Evolutionary conservation across 2,113 vertebrate genomes (phyloP), one percentile per base, ranked within the genome.

Genomic region (Gobio gobio): DNA sequence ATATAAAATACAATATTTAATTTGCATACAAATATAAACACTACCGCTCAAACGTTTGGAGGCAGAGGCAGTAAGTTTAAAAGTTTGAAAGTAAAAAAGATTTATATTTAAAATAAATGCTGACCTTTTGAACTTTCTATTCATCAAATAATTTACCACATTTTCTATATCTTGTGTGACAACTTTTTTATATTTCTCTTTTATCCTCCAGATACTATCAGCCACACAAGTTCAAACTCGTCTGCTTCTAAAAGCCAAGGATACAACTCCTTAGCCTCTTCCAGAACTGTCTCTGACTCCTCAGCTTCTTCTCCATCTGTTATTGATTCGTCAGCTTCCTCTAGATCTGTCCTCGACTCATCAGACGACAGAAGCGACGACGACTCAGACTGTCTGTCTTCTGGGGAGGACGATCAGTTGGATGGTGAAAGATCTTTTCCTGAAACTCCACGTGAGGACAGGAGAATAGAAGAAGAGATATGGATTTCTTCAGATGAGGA

Each of bases 381-480:
- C 76, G 96, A 94, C 78, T 96, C 94, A 0, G 96, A 95, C 54
- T 94, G 94, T 63, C 94, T 94, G 0, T 95, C 93, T 74, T 94
- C 92, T 1, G 93, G 92, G 0, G 95, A 94, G 0, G 92, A 90
- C 6, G 63, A 82, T 26, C 89, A 90, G 49, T 87, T 89, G 10
- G 90, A 89, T 0, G 77, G 26, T 0, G 82, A 83, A 81, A 51
- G 33, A 26, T 79, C 70, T 43, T 43, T 70, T 1, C 36, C 24
- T 58, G 68, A 85, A 47, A 2, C 18, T 6, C 54, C 47, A 59
- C 87, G 89, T 16, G 3, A 51, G 40, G 29, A 82, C 45, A 66
- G 86, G 36, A 72, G 33, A 77, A 70, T 56, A 51, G 83, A 29
- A 51, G 83, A 33, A 78, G 45, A 7, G 83, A 90, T 78, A 75